Conservation (phyloP, 2,797 vertebrate species). For the Sarcophilus harrisii region DNA sequence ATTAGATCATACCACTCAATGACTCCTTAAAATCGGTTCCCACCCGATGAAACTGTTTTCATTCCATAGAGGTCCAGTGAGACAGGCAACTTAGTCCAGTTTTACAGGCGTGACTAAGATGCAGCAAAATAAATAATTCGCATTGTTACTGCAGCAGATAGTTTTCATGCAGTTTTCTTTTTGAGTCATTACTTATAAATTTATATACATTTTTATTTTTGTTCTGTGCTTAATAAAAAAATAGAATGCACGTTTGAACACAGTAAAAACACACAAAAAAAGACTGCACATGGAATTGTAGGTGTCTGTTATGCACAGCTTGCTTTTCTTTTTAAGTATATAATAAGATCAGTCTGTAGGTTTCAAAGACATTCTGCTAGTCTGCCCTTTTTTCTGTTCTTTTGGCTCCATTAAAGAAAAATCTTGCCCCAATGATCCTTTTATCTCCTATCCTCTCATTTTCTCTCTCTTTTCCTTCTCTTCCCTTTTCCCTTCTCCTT, state of each 20-base stretch:
- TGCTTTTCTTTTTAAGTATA: background rate
- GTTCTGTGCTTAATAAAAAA: background rate
- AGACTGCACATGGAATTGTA: too few relatives aligned
- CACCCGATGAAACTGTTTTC: background rate
- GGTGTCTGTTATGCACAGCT: too few relatives aligned
- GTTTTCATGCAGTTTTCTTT: background rate
- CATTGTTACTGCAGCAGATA: background rate
- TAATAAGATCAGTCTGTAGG: background rate
- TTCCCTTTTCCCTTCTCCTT: too few relatives aligned
- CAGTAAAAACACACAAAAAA: too few relatives aligned
- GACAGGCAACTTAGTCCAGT: background rate
- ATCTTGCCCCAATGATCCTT: background rate
- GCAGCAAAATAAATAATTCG: background rate
- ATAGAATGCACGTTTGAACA: background rate
- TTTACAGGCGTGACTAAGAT: background rate
- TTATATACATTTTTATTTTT: background rate
- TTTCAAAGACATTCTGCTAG: background rate
- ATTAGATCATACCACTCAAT: background rate
- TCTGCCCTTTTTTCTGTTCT: background rate
- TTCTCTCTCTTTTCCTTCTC: background rate
- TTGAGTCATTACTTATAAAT: background rate
- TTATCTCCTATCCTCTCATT: background rate
- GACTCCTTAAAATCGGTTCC: background rate
- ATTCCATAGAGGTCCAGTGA: background rate
- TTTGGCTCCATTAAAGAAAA: background rate